Percentiles rank a stretch among this genome's conserved stretches.
phyloP scores from a whole-genome alignment of 2,888 invertebrate species.

The Polyommatus icarus region DNA sequence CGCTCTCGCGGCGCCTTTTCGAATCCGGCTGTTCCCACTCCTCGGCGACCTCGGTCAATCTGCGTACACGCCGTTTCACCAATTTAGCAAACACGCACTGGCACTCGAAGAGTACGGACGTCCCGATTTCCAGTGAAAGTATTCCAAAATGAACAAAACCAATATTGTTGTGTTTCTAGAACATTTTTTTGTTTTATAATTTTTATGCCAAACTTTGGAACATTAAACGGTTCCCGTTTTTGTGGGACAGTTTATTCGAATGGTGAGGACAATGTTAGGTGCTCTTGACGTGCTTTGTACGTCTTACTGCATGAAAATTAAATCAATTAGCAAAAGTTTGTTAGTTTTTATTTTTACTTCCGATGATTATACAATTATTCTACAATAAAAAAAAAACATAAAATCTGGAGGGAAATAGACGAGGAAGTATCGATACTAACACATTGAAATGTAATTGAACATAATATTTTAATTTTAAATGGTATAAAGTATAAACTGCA shows the following conservation, averaged over 20 bases:
- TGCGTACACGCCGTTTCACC: constrained; percentile 57
- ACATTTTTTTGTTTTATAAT: not conserved
- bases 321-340: too few species aligned
- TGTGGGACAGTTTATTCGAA: too few species aligned
- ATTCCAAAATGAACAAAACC: not conserved
- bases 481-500: too few species aligned
- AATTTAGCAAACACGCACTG: constrained; percentile 35
- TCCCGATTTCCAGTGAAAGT: not conserved
- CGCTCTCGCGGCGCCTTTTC: constrained; percentile 79
- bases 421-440: not conserved
- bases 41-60: constrained; percentile 71
- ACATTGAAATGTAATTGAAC: not conserved
- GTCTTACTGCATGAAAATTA: too few species aligned
- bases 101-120: not conserved
- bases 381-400: not conserved
- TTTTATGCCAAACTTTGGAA: not conserved
- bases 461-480: not conserved
- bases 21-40: constrained; percentile 73
- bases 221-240: not conserved
- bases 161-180: not conserved
- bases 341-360: too few species aligned
- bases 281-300: too few species aligned
- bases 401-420: not conserved
- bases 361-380: too few species aligned
- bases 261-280: too few species aligned